Percentiles rank a stretch among this genome's conserved stretches.
phyloP scores from a whole-genome alignment of 2,113 vertebrate species.

The Dipodomys merriami region DNA sequence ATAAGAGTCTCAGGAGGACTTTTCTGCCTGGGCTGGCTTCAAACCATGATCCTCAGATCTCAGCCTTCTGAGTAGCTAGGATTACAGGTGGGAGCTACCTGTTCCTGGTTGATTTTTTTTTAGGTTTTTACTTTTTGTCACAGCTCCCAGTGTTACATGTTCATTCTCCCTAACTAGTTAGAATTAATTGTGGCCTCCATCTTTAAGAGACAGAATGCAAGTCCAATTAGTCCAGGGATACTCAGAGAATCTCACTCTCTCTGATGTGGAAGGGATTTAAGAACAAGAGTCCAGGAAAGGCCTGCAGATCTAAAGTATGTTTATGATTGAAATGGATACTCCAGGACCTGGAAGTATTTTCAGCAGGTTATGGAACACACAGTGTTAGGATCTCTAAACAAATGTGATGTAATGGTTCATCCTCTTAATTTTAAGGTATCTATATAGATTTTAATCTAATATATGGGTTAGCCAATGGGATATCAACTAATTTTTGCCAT shows the following conservation, averaged over 20 bases:
- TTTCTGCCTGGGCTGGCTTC: too few species aligned
- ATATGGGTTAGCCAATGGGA: too few species aligned
- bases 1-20: too few species aligned
- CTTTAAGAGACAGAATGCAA: background rate
- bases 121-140: background rate
- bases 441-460: too few species aligned
- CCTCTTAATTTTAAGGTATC: too few species aligned
- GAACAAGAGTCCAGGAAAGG: background rate
- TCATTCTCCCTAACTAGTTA: background rate
- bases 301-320: background rate
- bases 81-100: too few species aligned
- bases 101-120: background rate
- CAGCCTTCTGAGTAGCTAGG: too few species aligned
- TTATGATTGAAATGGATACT: background rate
- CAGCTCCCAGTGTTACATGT: background rate
- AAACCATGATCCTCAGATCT: too few species aligned
- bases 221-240: background rate
- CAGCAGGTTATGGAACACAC: too few species aligned
- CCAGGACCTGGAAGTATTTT: background rate
- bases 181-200: slow-evolving; percentile 22
- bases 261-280: background rate
- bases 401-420: too few species aligned
- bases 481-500: too few species aligned
- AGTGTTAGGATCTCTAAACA: too few species aligned
- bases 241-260: background rate